Evolutionary conservation across 2,113 vertebrate genomes (phyloP), one percentile per base, ranked within the genome.

Genomic region (Agapornis roseicollis): DNA sequence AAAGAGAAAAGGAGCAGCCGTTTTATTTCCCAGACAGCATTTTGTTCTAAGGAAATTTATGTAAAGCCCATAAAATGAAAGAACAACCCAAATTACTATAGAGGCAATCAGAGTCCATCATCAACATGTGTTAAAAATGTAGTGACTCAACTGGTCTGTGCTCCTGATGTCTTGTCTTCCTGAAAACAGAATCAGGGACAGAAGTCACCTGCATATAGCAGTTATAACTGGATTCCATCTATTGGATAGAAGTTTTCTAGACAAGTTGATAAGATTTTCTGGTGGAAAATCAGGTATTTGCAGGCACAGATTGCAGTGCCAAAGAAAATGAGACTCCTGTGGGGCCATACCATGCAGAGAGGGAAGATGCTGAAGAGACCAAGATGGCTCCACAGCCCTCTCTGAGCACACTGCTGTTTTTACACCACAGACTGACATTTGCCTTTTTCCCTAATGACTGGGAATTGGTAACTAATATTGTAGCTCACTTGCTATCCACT

Each of bases 191-290:
- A 20, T 15, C 20, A 27, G 25, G 68, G 33, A 11, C 44, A 7
- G 25, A 17, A 53, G 52, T 12, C 74, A 46, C 39, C 52, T 20
- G 31, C 46, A 2, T 2, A 9, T 25, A 29, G 24, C 17, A 13
- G 39, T 29, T 17, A 3, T 17, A 22, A 5, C 13, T 12, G 52
- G n/a, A 12, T 31, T 17, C 2, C 1, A 0, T 52, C 44, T 66
- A 2, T 39, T 9, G 5, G 29, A 11, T n/a, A 39, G 44, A 58
- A 72, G 28, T 14, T 35, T 41, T 61, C 16, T 23, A n/a, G 46
- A 31, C 13, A 41, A 68, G 39, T 15, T 7, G 19, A 15, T 47
- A 4, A 6, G n/a, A 27, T 14, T 39, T 73, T 8, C 39, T 73
- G 50, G 44, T 65, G 28, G 58, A 27, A 73, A 73, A 52, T 41